Conservation (phyloP, 1,140 invertebrate genomes). For the Pentalonia nigronervosa region DNA sequence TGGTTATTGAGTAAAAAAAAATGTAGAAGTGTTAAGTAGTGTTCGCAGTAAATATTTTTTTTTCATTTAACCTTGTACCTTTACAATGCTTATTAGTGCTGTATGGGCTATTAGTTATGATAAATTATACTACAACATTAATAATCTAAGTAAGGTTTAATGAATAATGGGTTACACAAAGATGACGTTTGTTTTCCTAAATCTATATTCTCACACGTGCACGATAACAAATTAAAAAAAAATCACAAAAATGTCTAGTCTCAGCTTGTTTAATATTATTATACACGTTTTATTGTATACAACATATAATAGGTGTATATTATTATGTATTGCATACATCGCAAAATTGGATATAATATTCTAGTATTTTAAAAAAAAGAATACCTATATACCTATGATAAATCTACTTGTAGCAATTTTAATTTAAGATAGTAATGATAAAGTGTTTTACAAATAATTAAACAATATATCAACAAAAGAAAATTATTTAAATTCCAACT, state of each 20-base stretch:
- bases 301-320: background rate
- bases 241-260: background rate
- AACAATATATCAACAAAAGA: conserved; percentile 12
- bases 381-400: background rate
- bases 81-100: conserved; percentile 19
- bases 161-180: background rate
- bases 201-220: background rate
- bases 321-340: background rate
- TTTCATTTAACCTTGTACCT: conserved; percentile 4
- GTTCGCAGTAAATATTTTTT: conserved; percentile 2
- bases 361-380: background rate
- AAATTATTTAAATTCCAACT: background rate
- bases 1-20: background rate
- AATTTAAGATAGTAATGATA: background rate
- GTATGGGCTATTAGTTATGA: background rate
- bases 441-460: background rate
- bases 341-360: background rate
- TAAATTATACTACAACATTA: conserved; percentile 17
- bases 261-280: background rate
- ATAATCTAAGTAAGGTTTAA: conserved; percentile 10
- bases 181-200: conserved; percentile 2
- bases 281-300: background rate
- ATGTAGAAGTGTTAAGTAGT: background rate
- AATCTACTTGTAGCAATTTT: background rate
- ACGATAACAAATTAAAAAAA: background rate